Base-by-base conservation (phyloP, 2,797 vertebrate species). In the Mareca penelope region DNA sequence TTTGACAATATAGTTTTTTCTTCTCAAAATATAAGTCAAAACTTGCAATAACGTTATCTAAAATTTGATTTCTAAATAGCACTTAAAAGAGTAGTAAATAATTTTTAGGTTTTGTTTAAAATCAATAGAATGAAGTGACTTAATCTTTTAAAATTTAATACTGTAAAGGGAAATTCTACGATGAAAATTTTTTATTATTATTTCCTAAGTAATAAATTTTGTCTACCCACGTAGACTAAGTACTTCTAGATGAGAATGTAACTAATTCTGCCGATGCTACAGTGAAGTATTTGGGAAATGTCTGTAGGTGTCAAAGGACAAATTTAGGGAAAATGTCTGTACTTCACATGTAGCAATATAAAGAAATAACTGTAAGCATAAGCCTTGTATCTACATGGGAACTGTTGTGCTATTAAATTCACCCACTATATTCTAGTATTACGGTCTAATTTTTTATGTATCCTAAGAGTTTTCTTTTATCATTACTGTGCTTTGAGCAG, bases 381-480 rank as follows among this genome's bases (percentile, higher is more conserved):
- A 77, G 42, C 37, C 40, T 55, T 82, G 15, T 60, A 31, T 68
- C 42, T 83, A 42, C 56, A 8, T 31, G 48, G 72, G 16, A 89
- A 11, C 29, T 75, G 35, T 69, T 77, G 73, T 67, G 78, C 75
- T 79, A 12, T 90, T 89, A 77, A 86, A 67, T 68, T 90, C 16
- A 40, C 29, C 10, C 70, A n/a, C 72, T 89, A 55, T 80, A 3
- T 75, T 89, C 69, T 64, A 63, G 61, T 78, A 72, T 79, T 92
- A 18, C 55, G n/a, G 46, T 72, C 87, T 93, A 73, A 85, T 94
- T 95, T 80, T 90, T 82, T 77, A 91, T 95, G 63, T 83, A 84
- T 92, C 94, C 69, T 95, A 24, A 56, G 90, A 93, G 85, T 96
- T 90, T 90, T 82, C 86, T 87, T 93, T 61, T 96, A 80, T 69